Evolutionary conservation across 2,888 invertebrate genomes (phyloP).

Genomic region (Meganola albula): DNA sequence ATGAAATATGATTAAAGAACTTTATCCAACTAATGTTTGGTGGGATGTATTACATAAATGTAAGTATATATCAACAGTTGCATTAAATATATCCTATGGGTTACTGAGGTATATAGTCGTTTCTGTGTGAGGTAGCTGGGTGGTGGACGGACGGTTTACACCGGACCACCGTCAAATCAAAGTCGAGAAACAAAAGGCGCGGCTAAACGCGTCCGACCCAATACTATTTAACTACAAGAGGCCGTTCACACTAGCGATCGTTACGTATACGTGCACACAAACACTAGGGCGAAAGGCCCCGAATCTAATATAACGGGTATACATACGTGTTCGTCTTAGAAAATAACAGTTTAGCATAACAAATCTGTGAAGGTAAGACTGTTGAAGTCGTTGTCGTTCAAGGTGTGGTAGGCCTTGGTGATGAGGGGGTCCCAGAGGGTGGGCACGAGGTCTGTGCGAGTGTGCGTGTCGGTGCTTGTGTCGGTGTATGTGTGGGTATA

Average conservation of each 20-base stretch:
- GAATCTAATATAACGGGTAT: slow-evolving; percentile 23
- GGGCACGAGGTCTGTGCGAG: slow-evolving; percentile 37
- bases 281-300: no score
- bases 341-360: slow-evolving; percentile 15
- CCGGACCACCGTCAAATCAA: slow-evolving; percentile 11
- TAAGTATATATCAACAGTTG: slow-evolving; percentile 61
- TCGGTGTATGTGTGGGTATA: slow-evolving; percentile 60
- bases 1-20: slow-evolving; percentile 60
- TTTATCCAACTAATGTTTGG: slow-evolving; percentile 67
- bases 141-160: slow-evolving; percentile 15
- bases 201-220: slow-evolving; percentile 24
- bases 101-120: slow-evolving; percentile 70
- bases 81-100: slow-evolving; percentile 60
- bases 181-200: slow-evolving; percentile 12
- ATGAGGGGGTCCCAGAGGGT: slow-evolving; percentile 45
- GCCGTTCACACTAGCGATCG: no score
- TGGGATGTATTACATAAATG: slow-evolving; percentile 63
- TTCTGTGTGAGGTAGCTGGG: slow-evolving; percentile 63
- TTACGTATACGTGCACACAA: no score
- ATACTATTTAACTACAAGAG: slow-evolving; percentile 35
- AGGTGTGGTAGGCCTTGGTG: slow-evolving; percentile 41
- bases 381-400: slow-evolving; percentile 34
- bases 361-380: slow-evolving; percentile 45
- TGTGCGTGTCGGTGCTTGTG: neutral
- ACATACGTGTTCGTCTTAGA: no score